phyloP scores from a whole-genome alignment of 2,113 vertebrate genomes.

The Burhinus bistriatus region DNA sequence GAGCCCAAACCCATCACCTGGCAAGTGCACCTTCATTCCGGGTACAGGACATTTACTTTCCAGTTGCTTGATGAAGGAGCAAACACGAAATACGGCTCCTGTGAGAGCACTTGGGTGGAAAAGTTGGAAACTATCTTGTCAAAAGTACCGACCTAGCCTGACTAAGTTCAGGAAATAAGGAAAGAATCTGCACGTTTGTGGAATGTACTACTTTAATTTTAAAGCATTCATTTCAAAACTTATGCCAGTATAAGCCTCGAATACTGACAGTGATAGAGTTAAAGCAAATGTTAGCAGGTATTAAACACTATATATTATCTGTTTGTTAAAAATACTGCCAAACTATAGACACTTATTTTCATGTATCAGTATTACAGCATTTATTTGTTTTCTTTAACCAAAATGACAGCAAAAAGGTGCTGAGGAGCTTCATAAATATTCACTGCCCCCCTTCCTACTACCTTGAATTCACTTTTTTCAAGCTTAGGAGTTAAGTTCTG shows the following conservation, averaged over 20 bases:
- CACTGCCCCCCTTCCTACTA: neutral
- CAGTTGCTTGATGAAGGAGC: neutral
- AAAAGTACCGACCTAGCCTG: neutral
- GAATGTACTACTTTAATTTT: neutral
- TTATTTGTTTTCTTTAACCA: neutral
- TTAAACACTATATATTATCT: neutral
- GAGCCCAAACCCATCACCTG: neutral
- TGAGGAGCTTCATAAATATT: neutral
- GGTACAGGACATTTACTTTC: neutral
- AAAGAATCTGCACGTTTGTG: neutral
- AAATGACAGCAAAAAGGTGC: neutral
- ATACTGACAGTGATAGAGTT: neutral
- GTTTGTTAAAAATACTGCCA: neutral
- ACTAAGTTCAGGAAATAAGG: neutral
- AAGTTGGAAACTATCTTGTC: neutral
- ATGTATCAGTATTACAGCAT: neutral
- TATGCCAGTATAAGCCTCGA: neutral
- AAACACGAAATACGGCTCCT: neutral
- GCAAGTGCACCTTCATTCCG: fast-evolving
- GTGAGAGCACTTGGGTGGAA: neutral
- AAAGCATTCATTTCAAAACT: neutral
- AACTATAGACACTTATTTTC: neutral
- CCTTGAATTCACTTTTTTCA: neutral
- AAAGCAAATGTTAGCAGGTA: neutral
- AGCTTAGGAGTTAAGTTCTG: neutral